Conservation (phyloP, 1,140 invertebrate genomes). For the Formica exsecta region DNA sequence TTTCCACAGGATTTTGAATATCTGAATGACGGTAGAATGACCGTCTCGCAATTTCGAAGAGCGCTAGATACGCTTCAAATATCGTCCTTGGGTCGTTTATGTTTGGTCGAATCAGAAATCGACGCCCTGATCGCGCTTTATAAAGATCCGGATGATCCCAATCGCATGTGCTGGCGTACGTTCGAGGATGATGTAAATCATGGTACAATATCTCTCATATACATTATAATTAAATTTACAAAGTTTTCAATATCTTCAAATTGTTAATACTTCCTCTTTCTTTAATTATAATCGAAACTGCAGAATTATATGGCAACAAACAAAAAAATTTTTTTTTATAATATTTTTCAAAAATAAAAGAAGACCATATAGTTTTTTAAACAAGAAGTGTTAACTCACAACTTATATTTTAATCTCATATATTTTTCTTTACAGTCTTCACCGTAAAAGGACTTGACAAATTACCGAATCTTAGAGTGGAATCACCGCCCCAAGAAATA, state of each 20-base stretch:
- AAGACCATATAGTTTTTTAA: no score
- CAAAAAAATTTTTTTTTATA: slow-evolving; percentile 11
- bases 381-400: neutral
- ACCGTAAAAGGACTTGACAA: slow-evolving; percentile 90
- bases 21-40: slow-evolving; percentile 88
- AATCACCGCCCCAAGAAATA: slow-evolving; percentile 85
- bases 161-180: slow-evolving; percentile 89
- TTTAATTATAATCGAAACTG: neutral
- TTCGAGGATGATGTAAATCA: slow-evolving; percentile 91
- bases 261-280: no score
- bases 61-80: slow-evolving; percentile 89
- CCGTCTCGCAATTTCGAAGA: slow-evolving; percentile 89
- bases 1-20: slow-evolving; percentile 88
- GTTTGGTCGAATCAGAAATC: slow-evolving; percentile 88
- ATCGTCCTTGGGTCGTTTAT: slow-evolving; percentile 85
- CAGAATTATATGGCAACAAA: neutral
- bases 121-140: slow-evolving; percentile 88
- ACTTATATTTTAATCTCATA: neutral
- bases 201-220: slow-evolving; percentile 80
- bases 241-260: neutral
- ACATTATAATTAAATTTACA: neutral
- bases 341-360: neutral
- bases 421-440: slow-evolving; percentile 86
- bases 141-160: slow-evolving; percentile 88
- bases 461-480: slow-evolving; percentile 85